Evolutionary conservation across 1,140 invertebrate species (phyloP), one percentile per base, ranked within the genome.

Genomic region (Oreohelix idahoensis): DNA sequence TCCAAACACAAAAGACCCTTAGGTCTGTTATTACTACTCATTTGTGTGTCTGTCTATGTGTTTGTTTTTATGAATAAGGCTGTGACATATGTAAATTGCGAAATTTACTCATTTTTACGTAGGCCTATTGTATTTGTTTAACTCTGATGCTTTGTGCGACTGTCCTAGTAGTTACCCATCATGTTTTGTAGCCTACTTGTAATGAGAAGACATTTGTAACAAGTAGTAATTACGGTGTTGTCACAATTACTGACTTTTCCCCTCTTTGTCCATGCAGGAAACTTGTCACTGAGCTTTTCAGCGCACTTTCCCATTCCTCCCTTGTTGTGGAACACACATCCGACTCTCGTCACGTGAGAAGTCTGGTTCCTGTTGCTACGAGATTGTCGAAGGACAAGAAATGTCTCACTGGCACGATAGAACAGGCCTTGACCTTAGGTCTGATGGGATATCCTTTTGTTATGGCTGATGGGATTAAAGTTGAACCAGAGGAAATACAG

Each of bases 361-460:
- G 78, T 0, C 79, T 91, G 32, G 29, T 90, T 51, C 85, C 83
- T 5, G 83, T 90, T 42, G 53, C 63, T 66, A 66, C 86, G 0
- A n/a, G 38, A 26, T 53, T 87, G 1, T 53, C 76, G 35, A 66
- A 29, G 0, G 49, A 53, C 0, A 84, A 83, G 0, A 51, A 78
- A 10, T 90, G 89, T 81, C 71, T 90, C 0, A 83, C 73, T 36
- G 86, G 87, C 39, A 89, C 97, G 13, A 95, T 98, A 51, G 96
- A 97, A 0, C 96, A 96, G 2, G 91, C 96, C 0, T 92, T 98
- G 0, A 95, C 96, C 38, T 96, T 98, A 77, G 97, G 96, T 86
- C 89, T 97, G 53, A 95, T 96, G 85, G 97, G 97, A 13, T 98
- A 98, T 92, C 94, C 95, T 0, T 95, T 96, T 86, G 95, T 98